Evolutionary conservation across 2,888 invertebrate species (phyloP).

Genomic region (Stenolophus ochropezus): DNA sequence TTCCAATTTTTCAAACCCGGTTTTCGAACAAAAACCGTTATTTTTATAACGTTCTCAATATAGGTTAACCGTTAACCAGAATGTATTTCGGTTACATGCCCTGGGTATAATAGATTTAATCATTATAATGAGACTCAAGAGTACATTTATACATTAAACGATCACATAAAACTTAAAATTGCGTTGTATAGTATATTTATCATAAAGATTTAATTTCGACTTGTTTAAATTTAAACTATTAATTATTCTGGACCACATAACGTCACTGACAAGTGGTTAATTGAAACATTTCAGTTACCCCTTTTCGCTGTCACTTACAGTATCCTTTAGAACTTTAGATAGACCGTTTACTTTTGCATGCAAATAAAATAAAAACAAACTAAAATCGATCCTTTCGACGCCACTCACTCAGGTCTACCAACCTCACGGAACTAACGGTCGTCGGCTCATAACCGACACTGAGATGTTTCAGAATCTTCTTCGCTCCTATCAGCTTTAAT

Average conservation of each 20-base stretch:
- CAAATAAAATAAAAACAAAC: constrained; percentile 9
- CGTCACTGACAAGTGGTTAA: neutral
- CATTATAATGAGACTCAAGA: no score
- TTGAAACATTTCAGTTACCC: neutral
- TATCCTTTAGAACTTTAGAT: neutral
- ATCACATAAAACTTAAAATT: no score
- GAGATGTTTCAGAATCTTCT: neutral
- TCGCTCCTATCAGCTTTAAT: neutral
- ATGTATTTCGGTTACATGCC: no score
- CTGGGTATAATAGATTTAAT: no score
- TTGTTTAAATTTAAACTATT: no score
- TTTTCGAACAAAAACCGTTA: no score
- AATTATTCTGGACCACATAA: neutral
- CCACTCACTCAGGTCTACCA: neutral
- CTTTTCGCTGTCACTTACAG: neutral
- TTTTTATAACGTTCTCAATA: no score
- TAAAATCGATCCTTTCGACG: neutral
- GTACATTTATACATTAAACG: no score
- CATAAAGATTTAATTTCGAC: no score
- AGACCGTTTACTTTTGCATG: constrained; percentile 5
- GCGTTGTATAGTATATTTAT: no score
- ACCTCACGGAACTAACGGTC: neutral
- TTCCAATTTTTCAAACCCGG: no score
- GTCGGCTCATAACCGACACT: neutral
- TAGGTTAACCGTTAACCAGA: no score